Evolutionary conservation across 2,113 vertebrate genomes (phyloP).

Genomic region (Hypocryptadius cinnamomeus): DNA sequence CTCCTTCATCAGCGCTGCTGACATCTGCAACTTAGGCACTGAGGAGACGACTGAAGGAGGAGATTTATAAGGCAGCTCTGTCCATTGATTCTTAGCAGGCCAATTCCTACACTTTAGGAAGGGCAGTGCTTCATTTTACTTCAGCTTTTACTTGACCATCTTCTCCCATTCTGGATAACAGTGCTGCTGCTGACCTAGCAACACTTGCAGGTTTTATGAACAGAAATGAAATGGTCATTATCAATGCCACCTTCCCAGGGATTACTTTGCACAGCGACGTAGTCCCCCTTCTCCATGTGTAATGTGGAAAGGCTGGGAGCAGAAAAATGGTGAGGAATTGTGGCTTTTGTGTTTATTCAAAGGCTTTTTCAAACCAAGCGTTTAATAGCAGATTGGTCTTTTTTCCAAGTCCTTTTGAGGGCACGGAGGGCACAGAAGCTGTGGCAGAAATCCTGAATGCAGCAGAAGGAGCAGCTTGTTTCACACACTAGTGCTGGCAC

Average conservation of each 20-base stretch:
- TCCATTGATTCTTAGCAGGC: background rate
- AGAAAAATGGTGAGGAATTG: background rate
- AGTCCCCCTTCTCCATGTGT: background rate
- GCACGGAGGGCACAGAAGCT: background rate
- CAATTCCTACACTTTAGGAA: background rate
- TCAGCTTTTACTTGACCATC: background rate
- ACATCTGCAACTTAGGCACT: background rate
- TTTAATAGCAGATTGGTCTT: constrained; percentile 47
- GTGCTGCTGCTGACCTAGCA: background rate
- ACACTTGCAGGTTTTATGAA: background rate
- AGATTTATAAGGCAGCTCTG: constrained; percentile 20
- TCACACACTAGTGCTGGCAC: constrained; percentile 6
- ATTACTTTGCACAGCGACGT: background rate
- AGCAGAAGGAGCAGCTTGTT: constrained; percentile 50
- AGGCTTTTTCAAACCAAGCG: background rate
- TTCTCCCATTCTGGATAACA: background rate
- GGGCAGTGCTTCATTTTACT: background rate
- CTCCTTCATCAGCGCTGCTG: constrained; percentile 20
- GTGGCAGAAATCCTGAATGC: constrained; percentile 32
- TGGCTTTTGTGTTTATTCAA: constrained; percentile 21
- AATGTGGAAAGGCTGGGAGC: background rate
- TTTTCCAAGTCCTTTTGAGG: constrained; percentile 11
- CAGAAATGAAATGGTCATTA: background rate
- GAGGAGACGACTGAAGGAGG: background rate
- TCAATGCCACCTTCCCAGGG: background rate